These are phyloP conservation scores for Chitala chitala DNA, from an alignment of 2,113 vertebrate genomes.

Conservation along the genomic window DNA sequence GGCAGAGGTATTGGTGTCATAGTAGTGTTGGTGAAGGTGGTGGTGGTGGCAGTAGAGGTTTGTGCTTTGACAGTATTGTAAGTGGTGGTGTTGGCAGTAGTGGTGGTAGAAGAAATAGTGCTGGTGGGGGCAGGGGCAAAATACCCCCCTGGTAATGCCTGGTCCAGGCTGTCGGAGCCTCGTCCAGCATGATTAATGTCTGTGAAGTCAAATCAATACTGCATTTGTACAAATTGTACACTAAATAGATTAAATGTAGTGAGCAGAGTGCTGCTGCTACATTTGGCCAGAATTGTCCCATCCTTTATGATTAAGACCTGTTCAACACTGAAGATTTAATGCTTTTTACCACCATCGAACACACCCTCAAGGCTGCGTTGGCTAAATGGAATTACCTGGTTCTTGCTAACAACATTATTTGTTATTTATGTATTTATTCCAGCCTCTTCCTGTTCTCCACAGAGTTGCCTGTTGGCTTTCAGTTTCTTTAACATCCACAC, in stretches of 20 bases:
- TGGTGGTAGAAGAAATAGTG: too few relatives aligned
- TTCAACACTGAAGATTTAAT: slow-evolving; percentile 29
- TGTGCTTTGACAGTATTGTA: neutral
- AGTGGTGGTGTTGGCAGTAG: neutral
- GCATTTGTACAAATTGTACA: slow-evolving; percentile 54
- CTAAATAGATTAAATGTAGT: slow-evolving; percentile 49
- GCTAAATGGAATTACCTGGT: slow-evolving; percentile 4
- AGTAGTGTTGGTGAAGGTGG: too few relatives aligned
- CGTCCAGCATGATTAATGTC: slow-evolving; percentile 51
- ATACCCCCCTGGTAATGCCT: neutral
- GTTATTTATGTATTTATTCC: slow-evolving; percentile 26
- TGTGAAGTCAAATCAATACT: slow-evolving; percentile 51
- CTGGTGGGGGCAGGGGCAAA: neutral
- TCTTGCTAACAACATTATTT: slow-evolving; percentile 11
- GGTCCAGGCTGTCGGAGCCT: slow-evolving; percentile 19
- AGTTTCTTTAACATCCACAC: neutral
- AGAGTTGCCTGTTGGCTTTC: neutral
- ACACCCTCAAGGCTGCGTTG: slow-evolving; percentile 12
- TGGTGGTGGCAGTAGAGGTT: too few relatives aligned
- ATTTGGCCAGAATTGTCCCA: slow-evolving; percentile 26
- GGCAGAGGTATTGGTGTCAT: too few relatives aligned
- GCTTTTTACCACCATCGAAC: neutral
- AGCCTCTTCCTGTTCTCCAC: neutral
- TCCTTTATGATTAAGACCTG: slow-evolving; percentile 38
- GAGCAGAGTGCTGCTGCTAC: slow-evolving; percentile 25